phyloP scores from a whole-genome alignment of 2,797 vertebrate species.

The Galago senegalensis region DNA sequence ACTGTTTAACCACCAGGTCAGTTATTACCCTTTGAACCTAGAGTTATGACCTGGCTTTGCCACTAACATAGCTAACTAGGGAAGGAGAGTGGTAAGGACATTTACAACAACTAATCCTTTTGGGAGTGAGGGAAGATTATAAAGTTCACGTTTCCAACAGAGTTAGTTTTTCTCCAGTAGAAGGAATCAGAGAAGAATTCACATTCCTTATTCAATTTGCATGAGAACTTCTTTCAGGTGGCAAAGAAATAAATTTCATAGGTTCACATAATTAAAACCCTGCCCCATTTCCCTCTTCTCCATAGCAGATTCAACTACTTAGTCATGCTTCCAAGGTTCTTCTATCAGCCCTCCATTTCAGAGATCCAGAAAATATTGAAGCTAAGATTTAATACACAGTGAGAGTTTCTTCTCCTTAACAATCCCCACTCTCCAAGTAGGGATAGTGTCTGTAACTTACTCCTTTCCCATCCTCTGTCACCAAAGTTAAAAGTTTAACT shows the following conservation, averaged over 20 bases:
- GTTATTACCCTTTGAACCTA: conserved; percentile 1
- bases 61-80: conserved; percentile 54
- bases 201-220: conserved; percentile 24
- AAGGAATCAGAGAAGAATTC: conserved; percentile 45
- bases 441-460: conserved; percentile 27
- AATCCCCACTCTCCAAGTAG: not conserved
- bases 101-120: conserved; percentile 54
- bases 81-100: not conserved
- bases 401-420: not conserved
- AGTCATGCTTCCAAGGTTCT: conserved; percentile 35
- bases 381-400: conserved; percentile 2
- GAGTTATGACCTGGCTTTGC: conserved; percentile 26
- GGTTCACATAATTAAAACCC: conserved; percentile 51
- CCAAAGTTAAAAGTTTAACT: conserved; percentile 55
- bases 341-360: conserved; percentile 11
- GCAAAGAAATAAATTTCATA: conserved; percentile 47
- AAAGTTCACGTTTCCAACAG: conserved; percentile 35
- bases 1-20: not conserved
- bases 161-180: conserved; percentile 37
- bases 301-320: conserved; percentile 30
- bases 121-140: not conserved
- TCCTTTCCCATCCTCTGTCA: not conserved
- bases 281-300: not conserved
- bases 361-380: conserved; percentile 51
- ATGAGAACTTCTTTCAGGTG: conserved; percentile 54